Conservation (phyloP, 2,113 vertebrate genomes). For the Varanus salvator region DNA sequence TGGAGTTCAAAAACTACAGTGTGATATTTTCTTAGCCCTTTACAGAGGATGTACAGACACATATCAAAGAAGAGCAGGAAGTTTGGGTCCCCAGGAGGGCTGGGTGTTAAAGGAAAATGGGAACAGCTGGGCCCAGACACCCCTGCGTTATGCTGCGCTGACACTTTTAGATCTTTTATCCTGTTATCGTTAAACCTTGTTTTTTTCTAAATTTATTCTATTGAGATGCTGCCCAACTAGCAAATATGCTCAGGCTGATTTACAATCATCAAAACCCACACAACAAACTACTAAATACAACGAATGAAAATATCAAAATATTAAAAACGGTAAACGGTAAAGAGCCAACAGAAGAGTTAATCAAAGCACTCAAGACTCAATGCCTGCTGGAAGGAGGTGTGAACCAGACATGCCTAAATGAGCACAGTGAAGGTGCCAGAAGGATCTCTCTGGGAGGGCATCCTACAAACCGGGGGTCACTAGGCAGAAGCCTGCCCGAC, state of each 20-base stretch:
- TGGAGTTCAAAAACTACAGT: background rate
- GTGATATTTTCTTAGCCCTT: conserved; percentile 8
- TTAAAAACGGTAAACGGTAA: too few relatives aligned
- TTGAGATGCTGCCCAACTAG: background rate
- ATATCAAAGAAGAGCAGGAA: background rate
- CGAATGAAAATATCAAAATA: too few relatives aligned
- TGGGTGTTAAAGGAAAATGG: background rate
- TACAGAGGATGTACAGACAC: conserved; percentile 1
- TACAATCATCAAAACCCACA: background rate
- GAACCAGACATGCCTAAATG: too few relatives aligned
- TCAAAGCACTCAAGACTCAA: too few relatives aligned
- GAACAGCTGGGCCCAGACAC: background rate
- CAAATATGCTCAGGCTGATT: background rate
- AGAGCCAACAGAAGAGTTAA: too few relatives aligned
- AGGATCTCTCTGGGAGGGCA: too few relatives aligned
- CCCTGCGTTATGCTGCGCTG: background rate
- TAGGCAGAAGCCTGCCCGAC: too few relatives aligned
- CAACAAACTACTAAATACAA: too few relatives aligned
- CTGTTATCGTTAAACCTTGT: background rate
- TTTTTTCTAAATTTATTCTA: background rate
- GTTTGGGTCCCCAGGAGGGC: background rate
- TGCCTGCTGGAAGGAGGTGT: too few relatives aligned
- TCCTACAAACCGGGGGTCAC: too few relatives aligned
- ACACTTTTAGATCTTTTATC: background rate
- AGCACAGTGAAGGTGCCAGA: too few relatives aligned